Conservation (phyloP, 2,797 vertebrate species). For the Pterois miles region DNA sequence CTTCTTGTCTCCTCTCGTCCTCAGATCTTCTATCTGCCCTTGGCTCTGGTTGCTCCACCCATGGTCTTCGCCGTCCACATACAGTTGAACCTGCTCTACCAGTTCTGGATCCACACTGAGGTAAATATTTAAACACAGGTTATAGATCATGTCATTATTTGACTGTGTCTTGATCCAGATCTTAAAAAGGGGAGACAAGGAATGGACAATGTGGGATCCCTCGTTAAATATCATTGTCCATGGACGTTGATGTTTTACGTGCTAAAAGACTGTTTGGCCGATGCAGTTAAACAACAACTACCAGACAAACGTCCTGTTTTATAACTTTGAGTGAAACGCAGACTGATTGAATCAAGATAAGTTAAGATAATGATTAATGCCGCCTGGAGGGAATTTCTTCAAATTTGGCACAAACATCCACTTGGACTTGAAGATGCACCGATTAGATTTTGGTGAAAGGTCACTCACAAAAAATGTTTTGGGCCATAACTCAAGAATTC, state of each 20-base stretch:
- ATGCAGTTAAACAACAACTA: neutral
- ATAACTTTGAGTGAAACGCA: neutral
- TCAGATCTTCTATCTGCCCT: conserved; percentile 91
- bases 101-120: conserved; percentile 99
- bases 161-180: neutral
- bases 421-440: neutral
- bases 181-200: neutral
- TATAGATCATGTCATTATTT: neutral
- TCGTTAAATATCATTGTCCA: no score
- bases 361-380: neutral
- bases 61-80: conserved; percentile 91
- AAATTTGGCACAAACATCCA: neutral
- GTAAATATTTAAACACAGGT: conserved; percentile 72
- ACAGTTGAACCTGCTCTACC: conserved; percentile 95
- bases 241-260: neutral
- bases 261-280: neutral
- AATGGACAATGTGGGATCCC: no score
- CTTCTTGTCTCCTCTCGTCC: neutral
- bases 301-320: neutral
- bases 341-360: neutral
- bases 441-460: neutral
- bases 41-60: conserved; percentile 91
- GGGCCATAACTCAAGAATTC: neutral
- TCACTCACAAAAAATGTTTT: neutral
- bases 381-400: neutral